A percentile compares a stretch with the other conserved stretches of the same genome.
phyloP scores from a whole-genome alignment of 2,797 vertebrate species.

The Lagothrix lagotricha region DNA sequence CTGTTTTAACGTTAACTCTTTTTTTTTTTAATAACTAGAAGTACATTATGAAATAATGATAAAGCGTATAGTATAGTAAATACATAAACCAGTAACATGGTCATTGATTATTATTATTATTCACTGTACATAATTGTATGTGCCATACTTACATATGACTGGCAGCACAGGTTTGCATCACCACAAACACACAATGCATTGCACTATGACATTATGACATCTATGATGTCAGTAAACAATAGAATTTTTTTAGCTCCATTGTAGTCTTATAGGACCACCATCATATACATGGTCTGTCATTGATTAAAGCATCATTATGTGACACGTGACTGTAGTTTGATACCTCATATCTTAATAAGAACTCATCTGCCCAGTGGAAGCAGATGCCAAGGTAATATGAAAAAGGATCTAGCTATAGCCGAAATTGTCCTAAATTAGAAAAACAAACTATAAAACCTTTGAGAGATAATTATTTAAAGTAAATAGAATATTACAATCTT shows the following conservation, averaged over 20 bases:
- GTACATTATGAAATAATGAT: neutral
- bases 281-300: neutral
- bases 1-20: neutral
- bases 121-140: neutral
- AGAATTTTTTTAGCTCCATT: neutral
- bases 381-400: neutral
- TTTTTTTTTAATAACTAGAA: neutral
- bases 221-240: neutral
- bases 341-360: neutral
- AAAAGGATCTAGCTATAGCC: neutral
- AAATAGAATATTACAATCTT: fast-evolving
- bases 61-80: neutral
- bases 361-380: neutral
- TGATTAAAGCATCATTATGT: neutral
- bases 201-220: neutral
- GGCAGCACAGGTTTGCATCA: neutral
- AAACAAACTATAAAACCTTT: neutral
- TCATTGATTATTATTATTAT: neutral
- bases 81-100: neutral
- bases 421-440: neutral
- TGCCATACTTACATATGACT: neutral
- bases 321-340: neutral
- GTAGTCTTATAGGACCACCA: neutral
- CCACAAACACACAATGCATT: neutral
- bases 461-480: neutral